Evolutionary conservation across 2,888 invertebrate genomes (phyloP).

Genomic region (Oconnorella tubifera): DNA sequence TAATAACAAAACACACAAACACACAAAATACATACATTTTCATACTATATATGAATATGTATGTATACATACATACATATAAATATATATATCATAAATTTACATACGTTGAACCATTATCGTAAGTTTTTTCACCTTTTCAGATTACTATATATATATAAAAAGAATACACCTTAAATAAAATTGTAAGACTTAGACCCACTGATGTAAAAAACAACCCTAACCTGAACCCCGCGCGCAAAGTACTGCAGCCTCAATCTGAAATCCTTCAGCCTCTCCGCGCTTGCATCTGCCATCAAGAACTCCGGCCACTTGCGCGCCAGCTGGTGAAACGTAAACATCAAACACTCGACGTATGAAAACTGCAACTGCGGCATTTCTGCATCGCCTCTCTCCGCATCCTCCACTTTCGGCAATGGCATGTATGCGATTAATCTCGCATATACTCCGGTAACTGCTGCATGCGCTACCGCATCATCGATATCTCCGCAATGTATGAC

Average conservation of each 20-base stretch:
- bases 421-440: background rate
- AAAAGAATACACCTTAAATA: too few relatives aligned
- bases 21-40: too few relatives aligned
- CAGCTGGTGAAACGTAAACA: constrained; percentile 72
- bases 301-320: constrained; percentile 76
- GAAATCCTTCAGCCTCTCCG: constrained; percentile 77
- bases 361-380: constrained; percentile 76
- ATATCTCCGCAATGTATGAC: constrained; percentile 72
- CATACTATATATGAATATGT: too few relatives aligned
- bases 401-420: background rate
- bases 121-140: too few relatives aligned
- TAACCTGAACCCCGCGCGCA: background rate
- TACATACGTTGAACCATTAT: too few relatives aligned
- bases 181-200: too few relatives aligned
- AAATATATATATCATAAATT: too few relatives aligned
- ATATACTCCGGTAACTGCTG: background rate
- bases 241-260: constrained; percentile 56
- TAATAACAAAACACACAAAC: too few relatives aligned
- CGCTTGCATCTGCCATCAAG: constrained; percentile 64
- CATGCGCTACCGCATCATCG: constrained; percentile 60
- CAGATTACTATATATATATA: too few relatives aligned
- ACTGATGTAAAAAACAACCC: too few relatives aligned
- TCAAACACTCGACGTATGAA: constrained; percentile 85
- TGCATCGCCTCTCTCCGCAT: background rate
- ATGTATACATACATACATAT: too few relatives aligned